A percentile compares a stretch with the other conserved stretches of the same genome.
Evolutionary conservation across 2,113 vertebrate genomes (phyloP).

Genomic region (Rhipidura dahli): DNA sequence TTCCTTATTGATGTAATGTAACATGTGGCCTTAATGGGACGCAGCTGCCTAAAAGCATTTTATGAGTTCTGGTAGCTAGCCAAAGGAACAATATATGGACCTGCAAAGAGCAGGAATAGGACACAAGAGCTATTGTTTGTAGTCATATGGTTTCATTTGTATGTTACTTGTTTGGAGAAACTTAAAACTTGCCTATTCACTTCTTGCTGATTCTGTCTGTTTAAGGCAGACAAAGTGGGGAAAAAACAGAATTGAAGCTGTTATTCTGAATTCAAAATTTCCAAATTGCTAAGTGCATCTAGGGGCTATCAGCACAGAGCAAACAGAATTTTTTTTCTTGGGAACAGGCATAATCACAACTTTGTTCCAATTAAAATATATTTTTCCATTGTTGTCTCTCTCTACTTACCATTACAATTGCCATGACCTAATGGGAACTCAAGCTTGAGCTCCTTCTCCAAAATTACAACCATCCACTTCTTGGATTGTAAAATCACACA

Average conservation of each 20-base stretch:
- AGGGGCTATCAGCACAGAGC: neutral
- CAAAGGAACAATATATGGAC: constrained; percentile 47
- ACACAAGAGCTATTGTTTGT: constrained; percentile 37
- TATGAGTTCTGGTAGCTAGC: constrained; percentile 33
- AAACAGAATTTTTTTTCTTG: neutral
- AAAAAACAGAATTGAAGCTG: neutral
- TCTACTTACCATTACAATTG: neutral
- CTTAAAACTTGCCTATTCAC: neutral
- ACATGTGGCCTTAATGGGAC: constrained; percentile 58
- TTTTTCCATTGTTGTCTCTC: neutral
- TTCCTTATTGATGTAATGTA: constrained; percentile 28
- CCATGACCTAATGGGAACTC: neutral
- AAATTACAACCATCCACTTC: neutral
- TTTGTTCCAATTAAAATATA: constrained; percentile 2
- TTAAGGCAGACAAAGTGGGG: neutral
- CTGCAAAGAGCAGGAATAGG: neutral
- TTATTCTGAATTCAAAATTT: neutral
- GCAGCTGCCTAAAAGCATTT: constrained; percentile 58
- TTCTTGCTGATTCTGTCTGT: neutral
- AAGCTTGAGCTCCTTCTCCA: neutral
- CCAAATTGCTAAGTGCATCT: neutral
- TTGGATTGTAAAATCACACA: neutral
- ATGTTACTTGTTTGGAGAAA: neutral
- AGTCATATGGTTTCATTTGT: constrained; percentile 40
- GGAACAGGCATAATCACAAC: neutral